Base-by-base conservation (phyloP, 2,113 vertebrate genomes). In the Bubo scandiacus region DNA sequence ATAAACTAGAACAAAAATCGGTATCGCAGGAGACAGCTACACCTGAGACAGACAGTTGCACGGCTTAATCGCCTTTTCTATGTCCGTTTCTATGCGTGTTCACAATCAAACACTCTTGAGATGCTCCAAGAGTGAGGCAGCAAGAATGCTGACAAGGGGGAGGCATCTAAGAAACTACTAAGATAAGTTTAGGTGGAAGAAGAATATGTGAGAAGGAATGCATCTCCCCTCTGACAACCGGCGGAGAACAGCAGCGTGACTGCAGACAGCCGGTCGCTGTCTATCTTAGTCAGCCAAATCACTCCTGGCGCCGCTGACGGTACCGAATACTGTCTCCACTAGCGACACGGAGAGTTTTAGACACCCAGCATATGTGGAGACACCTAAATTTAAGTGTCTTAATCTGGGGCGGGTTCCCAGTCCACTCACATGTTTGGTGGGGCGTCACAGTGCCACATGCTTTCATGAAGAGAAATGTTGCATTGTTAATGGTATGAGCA, bases 41-140 rank as follows among this genome's bases (percentile, higher is more conserved):
- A 22, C 30, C 18, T n/a, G 40, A 30, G 49, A 42, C 25, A 27
- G 71, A 30, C 1, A 12, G 36, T 15, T 29, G 26, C 57, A 20
- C 0, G 3, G 15, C 26, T 71, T 49, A 9, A 27, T 36, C 0
- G 0, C 42, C 42, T 49, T 70, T 55, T 36, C 40, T 12, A 6
- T 20, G 26, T 12, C 20, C 15, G 80, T 54, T 61, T 52, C 15
- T 15, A 4, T 4, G 63, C 1, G 1, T 11, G 6, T 70, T 47
- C 15, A 12, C 55, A n/a, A 26, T 6, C 8, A 45, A 67, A 70
- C 42, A 15, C 11, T 11, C 52, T 38, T 18, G 27, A 73, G 66
- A 5, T 10, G 45, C 59, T 54, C 23, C 43, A 12, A 34, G 61
- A 54, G 16, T 2, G 8, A 73, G 59, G 38, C 74, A 47, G 34